phyloP scores from a whole-genome alignment of 2,797 vertebrate species.

The Eulemur coronatus region DNA sequence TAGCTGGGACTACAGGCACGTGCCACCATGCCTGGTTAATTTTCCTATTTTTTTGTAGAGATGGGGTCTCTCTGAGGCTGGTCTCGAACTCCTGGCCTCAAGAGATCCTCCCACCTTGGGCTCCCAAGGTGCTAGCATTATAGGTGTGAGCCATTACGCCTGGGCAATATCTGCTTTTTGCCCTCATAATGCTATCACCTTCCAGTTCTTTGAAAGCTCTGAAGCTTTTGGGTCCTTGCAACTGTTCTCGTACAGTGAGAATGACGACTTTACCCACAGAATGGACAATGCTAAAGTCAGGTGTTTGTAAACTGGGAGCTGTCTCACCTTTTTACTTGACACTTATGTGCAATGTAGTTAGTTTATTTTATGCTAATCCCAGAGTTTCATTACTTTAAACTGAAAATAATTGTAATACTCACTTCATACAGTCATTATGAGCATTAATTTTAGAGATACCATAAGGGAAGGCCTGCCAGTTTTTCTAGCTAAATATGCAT shows the following conservation, averaged over 20 bases:
- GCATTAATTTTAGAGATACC: neutral
- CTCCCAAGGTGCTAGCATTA: neutral
- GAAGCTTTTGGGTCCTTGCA: neutral
- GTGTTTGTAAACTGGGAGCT: neutral
- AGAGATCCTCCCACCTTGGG: neutral
- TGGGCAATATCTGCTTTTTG: neutral
- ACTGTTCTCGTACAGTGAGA: neutral
- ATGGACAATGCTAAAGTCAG: neutral
- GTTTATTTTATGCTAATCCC: slow-evolving; percentile 10
- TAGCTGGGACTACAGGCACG: neutral
- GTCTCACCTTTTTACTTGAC: neutral
- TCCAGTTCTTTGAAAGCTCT: neutral
- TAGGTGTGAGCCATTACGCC: neutral
- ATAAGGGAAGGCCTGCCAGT: neutral
- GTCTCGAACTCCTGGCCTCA: neutral
- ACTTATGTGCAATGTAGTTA: neutral
- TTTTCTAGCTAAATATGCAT: neutral
- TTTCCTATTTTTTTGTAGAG: neutral
- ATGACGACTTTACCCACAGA: neutral
- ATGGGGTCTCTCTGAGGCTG: neutral
- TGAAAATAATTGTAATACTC: neutral
- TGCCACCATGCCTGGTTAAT: neutral
- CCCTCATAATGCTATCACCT: neutral
- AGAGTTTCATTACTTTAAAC: neutral
- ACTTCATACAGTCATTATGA: neutral